phyloP scores from a whole-genome alignment of 1,140 invertebrate species.

The Philotrypesis tridentata region DNA sequence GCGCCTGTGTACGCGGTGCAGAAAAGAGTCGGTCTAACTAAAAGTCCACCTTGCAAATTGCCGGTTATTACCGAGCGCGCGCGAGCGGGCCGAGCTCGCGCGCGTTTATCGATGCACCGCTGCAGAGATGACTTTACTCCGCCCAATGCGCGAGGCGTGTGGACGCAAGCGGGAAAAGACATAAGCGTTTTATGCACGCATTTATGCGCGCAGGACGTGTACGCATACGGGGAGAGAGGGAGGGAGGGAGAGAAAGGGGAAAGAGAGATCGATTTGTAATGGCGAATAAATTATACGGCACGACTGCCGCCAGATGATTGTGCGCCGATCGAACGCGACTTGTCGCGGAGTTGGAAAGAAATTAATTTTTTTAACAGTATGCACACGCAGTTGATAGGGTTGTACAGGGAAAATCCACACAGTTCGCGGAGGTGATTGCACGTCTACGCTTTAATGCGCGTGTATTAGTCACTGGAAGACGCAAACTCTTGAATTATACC shows the following conservation, averaged over 20 bases:
- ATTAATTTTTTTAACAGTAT: too few species aligned
- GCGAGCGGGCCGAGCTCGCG: too few species aligned
- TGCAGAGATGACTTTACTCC: conserved; percentile 32
- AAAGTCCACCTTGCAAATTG: conserved; percentile 71
- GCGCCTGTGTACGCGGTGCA: neutral
- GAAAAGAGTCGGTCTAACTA: conserved; percentile 61
- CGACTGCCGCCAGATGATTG: conserved; percentile 3
- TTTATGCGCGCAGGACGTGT: neutral
- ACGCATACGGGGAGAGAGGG: neutral
- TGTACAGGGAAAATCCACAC: too few species aligned
- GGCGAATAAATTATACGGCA: conserved; percentile 28
- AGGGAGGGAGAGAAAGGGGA: neutral
- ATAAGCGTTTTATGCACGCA: neutral
- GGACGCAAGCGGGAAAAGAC: neutral
- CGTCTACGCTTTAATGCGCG: too few species aligned
- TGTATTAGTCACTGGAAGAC: neutral
- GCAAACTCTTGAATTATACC: neutral
- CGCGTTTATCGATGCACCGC: conserved; percentile 64
- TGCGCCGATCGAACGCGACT: conserved; percentile 2
- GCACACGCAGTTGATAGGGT: too few species aligned
- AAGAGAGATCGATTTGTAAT: conserved; percentile 35
- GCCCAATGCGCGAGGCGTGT: neutral
- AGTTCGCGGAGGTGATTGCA: too few species aligned
- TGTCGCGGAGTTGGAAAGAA: neutral
- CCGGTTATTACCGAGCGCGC: conserved; percentile 65